Evolutionary conservation across 2,888 invertebrate genomes (phyloP), one percentile per base, ranked within the genome.

Genomic region (Holacanthella duospinosa): DNA sequence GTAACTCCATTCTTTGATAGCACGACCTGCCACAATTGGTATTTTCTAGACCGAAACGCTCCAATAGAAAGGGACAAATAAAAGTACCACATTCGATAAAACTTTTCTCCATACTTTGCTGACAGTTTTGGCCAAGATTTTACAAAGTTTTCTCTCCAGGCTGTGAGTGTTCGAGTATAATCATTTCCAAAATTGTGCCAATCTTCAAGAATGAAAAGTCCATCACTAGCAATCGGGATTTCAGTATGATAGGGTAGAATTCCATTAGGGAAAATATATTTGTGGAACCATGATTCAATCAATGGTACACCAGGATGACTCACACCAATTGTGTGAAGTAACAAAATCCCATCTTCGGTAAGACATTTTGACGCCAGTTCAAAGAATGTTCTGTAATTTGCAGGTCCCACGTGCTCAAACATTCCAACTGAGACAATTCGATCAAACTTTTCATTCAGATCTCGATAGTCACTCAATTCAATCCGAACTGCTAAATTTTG

Each of bases 261-360:
- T 25, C 67, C 71, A 64, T 71, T 71, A 6, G 70, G 67, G 62
- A 71, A 71, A 55, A 71, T 71, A 61, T 71, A 70, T 4, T 44
- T 68, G 63, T 70, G 64, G 61, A 68, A 69, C 68, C 69, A 70
- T 28, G 68, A 68, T 53, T 71, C 71, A 6, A 68, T 70, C 9
- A 66, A 48, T 16, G 68, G 68, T 16, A 70, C 65, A 29, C 60
- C 44, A 4, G 60, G 57, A 36, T 69, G 64, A 43, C 64, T 63
- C 9, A 68, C 66, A 1, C 69, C 72, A 56, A 72, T 72, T 0
- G 71, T 70, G 29, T 72, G 72, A 1, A 72, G 59, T 16, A 70
- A 65, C 36, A 72, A 68, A 16, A 72, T 68, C 43, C 72, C 72
- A 28, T 72, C 65, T 1, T 68, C 66, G 12, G 59, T 66, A 19